Evolutionary conservation across 2,888 invertebrate species (phyloP), one percentile per base, ranked within the genome.

Genomic region (Serripes groenlandicus): DNA sequence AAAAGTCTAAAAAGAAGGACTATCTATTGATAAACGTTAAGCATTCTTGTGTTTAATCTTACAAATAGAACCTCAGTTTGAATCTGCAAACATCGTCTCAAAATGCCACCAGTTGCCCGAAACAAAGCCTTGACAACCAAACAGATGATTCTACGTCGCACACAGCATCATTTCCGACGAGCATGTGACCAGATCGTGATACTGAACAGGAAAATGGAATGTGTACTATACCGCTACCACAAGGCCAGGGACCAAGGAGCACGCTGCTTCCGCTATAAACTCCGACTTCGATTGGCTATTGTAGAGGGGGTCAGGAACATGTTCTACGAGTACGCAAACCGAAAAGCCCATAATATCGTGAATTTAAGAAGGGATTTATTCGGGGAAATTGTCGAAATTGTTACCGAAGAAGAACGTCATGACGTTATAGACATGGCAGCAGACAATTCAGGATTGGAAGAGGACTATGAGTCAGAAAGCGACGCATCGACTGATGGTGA

Each of bases 271-370:
- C 83, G 86, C 62, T 86, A 86, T 64, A 83, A 83, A 52, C 75
- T 86, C 21, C 83, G 86, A 28, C 77, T 86, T 23, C 83, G 86
- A 28, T 58, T 86, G 32, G 86, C 86, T n/a, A 64, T 86, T 18
- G 81, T 86, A 0, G 86, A 86, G 58, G 86, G 86, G 2, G 68
- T 81, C 58, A 70, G 86, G 52, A 86, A 86, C 64, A 83, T 86
- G 83, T 86, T 78, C 37, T 86, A 86, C 54, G 86, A 86, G 66
- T 86, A 83, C 52, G 86, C 86, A 21, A 86, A 86, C 72, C 28
- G 73, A 58, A 86, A 83, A 54, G 86, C 86, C 21, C 42, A 60
- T 21, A 78, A 83, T 26, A 83, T 86, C 52, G 83, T 83, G 15
- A 79, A 69, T 62, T 68, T 86, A 9, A 75, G 86, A 23, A 68